Evolutionary conservation across 2,888 invertebrate genomes (phyloP).

Genomic region (Napeogenes sylphis): DNA sequence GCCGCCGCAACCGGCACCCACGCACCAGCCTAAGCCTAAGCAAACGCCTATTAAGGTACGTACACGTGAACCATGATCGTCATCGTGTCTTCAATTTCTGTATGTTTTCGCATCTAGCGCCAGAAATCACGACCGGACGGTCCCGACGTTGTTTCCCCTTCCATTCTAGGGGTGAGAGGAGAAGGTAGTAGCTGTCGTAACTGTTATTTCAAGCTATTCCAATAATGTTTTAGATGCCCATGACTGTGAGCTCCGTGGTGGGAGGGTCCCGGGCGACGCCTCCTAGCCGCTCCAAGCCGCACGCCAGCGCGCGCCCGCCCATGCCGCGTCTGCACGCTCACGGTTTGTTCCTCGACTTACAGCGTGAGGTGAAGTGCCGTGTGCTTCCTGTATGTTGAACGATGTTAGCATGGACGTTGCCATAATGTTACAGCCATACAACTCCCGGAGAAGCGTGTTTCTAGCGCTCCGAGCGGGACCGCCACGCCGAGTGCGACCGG

Average conservation of each 20-base stretch:
- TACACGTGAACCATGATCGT: conserved; percentile 8
- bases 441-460: conserved; percentile 34
- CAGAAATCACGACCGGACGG: no score
- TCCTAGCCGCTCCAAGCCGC: conserved; percentile 38
- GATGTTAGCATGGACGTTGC: not conserved
- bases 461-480: conserved; percentile 30
- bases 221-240: not conserved
- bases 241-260: conserved; percentile 13
- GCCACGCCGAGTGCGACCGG: conserved; percentile 11
- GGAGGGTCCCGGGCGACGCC: conserved; percentile 16
- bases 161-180: no score
- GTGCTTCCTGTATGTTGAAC: conserved; percentile 2
- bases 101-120: no score
- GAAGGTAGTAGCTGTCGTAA: not conserved
- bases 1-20: conserved; percentile 78
- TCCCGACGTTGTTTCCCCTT: no score
- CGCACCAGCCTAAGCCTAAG: conserved; percentile 63
- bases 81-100: no score
- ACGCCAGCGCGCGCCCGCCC: conserved; percentile 50
- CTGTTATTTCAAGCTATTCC: not conserved
- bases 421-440: conserved; percentile 29
- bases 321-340: conserved; percentile 77
- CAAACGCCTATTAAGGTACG: conserved; percentile 59
- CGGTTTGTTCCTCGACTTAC: conserved; percentile 29
- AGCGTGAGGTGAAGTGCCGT: no score